A percentile compares a stretch with the other conserved stretches of the same genome.
Conservation (phyloP, 2,888 invertebrate genomes). For the Dyspetes luteomarginatus region DNA sequence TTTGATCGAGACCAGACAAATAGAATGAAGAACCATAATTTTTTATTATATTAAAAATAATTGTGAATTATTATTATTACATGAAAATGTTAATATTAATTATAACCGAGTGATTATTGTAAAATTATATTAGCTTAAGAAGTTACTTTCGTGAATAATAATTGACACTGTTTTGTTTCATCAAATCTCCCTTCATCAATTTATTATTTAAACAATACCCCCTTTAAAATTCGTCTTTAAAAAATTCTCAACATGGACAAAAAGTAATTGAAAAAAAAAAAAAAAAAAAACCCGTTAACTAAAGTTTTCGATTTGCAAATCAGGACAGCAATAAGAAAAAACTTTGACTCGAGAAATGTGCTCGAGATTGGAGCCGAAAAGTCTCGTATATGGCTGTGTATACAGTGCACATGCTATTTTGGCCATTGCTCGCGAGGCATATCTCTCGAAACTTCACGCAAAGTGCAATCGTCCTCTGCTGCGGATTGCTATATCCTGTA, state of each 20-base stretch:
- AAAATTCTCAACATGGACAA: too few species aligned
- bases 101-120: too few species aligned
- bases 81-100: too few species aligned
- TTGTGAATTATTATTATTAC: too few species aligned
- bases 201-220: too few species aligned
- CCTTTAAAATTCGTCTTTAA: too few species aligned
- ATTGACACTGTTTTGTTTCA: too few species aligned
- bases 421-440: constrained; percentile 40
- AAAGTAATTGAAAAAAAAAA: background rate
- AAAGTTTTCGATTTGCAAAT: background rate
- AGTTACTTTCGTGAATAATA: too few species aligned
- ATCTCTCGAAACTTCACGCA: constrained; percentile 52
- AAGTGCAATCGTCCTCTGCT: constrained; percentile 58
- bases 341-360: constrained; percentile 1
- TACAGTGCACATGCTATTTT: constrained; percentile 36
- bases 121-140: too few species aligned
- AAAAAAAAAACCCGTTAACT: background rate
- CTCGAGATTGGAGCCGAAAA: constrained; percentile 31
- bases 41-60: background rate
- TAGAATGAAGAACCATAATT: background rate
- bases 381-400: constrained; percentile 16
- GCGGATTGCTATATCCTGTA: constrained; percentile 28
- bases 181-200: too few species aligned
- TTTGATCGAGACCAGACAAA: background rate
- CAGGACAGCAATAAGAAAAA: background rate